phyloP scores from a whole-genome alignment of 1,140 invertebrate species.

The Drosophila nigrodunni region DNA sequence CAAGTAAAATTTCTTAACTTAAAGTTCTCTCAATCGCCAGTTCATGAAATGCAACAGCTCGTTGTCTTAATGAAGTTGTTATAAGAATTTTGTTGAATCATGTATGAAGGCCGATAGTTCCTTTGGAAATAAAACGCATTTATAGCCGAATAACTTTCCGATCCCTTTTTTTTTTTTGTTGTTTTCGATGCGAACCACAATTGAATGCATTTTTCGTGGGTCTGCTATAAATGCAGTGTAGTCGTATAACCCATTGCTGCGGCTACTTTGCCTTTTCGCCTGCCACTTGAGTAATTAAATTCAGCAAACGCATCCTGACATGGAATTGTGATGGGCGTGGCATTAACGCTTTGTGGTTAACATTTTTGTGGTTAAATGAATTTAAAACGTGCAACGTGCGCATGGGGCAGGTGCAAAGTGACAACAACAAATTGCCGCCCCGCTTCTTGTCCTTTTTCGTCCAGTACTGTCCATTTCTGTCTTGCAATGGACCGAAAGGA shows the following conservation, averaged over 20 bases:
- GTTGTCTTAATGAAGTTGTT: background rate
- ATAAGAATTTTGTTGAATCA: background rate
- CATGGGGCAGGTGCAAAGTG: constrained; percentile 74
- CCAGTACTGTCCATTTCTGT: constrained; percentile 24
- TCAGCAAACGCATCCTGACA: constrained; percentile 46
- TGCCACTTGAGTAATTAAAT: constrained; percentile 81
- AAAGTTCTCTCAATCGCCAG: too few relatives aligned
- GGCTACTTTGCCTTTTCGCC: constrained; percentile 43
- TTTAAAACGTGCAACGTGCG: constrained; percentile 71
- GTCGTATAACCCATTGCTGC: background rate
- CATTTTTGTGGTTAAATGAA: constrained; percentile 83
- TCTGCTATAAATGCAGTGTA: constrained; percentile 58
- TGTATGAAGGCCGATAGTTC: background rate
- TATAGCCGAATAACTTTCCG: background rate
- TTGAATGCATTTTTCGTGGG: constrained; percentile 44
- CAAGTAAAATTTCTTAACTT: too few relatives aligned
- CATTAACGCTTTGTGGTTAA: constrained; percentile 82
- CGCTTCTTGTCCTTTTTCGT: constrained; percentile 1
- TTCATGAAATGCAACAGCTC: background rate
- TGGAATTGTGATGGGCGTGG: constrained; percentile 59
- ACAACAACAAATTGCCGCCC: constrained; percentile 79
- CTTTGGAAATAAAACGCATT: background rate
- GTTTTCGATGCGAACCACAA: constrained; percentile 36
- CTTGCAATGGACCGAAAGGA: constrained; percentile 43
- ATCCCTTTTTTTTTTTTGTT: constrained; percentile 5